phyloP scores from a whole-genome alignment of 2,888 invertebrate genomes.

The Plagodis pulveraria region DNA sequence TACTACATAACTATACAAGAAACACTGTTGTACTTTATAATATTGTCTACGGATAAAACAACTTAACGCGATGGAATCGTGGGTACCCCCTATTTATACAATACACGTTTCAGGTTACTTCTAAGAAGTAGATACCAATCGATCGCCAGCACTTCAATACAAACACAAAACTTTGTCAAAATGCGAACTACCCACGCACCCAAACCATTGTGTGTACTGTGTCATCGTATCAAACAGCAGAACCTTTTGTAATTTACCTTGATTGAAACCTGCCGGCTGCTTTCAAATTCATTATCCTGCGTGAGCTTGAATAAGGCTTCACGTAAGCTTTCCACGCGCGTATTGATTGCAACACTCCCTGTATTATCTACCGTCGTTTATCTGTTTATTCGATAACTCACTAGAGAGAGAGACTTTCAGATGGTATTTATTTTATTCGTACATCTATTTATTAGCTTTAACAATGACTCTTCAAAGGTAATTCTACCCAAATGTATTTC shows the following conservation, averaged over 20 bases:
- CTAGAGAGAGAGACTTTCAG: slow-evolving; percentile 7
- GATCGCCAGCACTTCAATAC: background rate
- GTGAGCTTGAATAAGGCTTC: slow-evolving; percentile 11
- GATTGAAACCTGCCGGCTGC: slow-evolving; percentile 19
- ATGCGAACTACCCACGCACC: slow-evolving; percentile 6
- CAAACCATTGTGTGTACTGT: slow-evolving; percentile 1
- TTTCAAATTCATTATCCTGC: slow-evolving; percentile 20
- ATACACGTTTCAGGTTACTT: background rate
- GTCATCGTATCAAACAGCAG: slow-evolving; percentile 11
- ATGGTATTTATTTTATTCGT: slow-evolving; percentile 2
- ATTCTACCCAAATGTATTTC: too few relatives aligned
- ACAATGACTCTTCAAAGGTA: background rate
- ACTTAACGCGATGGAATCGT: too few relatives aligned
- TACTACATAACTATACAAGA: too few relatives aligned
- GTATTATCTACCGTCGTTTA: slow-evolving; percentile 12
- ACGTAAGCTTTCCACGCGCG: slow-evolving; percentile 20
- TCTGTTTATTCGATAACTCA: slow-evolving; percentile 18
- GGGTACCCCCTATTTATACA: too few relatives aligned
- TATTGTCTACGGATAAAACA: too few relatives aligned
- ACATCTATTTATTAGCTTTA: background rate
- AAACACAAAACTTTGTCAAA: slow-evolving; percentile 5
- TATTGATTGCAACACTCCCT: slow-evolving; percentile 23
- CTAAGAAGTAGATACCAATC: slow-evolving; percentile 5
- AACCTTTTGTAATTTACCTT: slow-evolving; percentile 23
- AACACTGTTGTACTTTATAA: too few relatives aligned